Base-by-base conservation (phyloP, 2,888 invertebrate genomes). In the Prostheceraeus crozeri region DNA sequence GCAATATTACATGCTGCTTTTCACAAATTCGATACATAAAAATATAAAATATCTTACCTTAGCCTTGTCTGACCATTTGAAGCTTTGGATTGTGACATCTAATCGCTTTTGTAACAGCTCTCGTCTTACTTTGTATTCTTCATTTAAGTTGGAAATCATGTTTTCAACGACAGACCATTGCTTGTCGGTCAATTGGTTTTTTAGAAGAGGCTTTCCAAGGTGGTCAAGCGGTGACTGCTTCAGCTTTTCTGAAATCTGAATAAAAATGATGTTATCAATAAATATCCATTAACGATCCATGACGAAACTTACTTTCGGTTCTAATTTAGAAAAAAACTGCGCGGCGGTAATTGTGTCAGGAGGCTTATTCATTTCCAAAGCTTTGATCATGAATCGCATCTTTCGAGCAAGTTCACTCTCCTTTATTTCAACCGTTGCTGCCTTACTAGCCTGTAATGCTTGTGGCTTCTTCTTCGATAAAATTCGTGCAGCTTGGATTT, bases 81-180 rank as follows among this genome's bases (percentile, higher is more conserved):
- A 98, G 57, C 94, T 94, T 75, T 91, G 89, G 68, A 96, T 84
- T 0, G 96, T 98, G 62, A 93, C 91, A 75, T 96, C 94, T 31
- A 96, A 78, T 52, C 96, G 81, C 54, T 89, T 89, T 3, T 94
- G 78, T 64, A 96, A 80, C 79, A 89, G 87, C 72, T 89, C 85
- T 59, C 89, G 79, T 52, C 94, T 79, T 62, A 86, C 79, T 66
- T 82, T 81, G 71, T 90, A 96, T 70, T 96, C 94, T 11, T 83
- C 81, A 57, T 83, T 82, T 71, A 94, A 80, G 63, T 86, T 84
- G 1, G 81, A 77, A 69, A 86, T 85, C 0, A 84, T 75, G 3
- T 79, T 78, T 56, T 84, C 82, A 1, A 96, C 71, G 27, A 82
- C 78, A 45, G 82, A 80, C 93, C 93, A 96, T 66, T 94, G 89